Evolutionary conservation across 1,140 invertebrate genomes (phyloP).

Genomic region (Pissodes strobi): DNA sequence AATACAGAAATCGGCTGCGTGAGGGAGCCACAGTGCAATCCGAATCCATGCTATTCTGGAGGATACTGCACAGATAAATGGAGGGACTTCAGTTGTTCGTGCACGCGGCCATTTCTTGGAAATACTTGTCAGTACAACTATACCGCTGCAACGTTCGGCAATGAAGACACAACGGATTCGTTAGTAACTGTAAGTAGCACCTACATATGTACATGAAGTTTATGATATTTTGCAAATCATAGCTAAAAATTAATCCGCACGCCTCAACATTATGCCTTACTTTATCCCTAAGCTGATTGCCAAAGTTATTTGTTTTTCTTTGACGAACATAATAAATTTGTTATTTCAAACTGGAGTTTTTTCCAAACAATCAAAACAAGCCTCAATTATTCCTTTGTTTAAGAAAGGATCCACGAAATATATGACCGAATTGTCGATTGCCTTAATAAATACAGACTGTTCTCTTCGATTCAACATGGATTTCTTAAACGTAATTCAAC

Average conservation of each 20-base stretch:
- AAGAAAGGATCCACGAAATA: too few species aligned
- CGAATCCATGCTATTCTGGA: conserved; percentile 84
- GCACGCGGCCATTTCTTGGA: conserved; percentile 84
- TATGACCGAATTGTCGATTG: too few species aligned
- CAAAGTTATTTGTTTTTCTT: too few species aligned
- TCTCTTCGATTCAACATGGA: too few species aligned
- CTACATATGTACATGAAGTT: not conserved
- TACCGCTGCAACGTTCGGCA: conserved; percentile 88
- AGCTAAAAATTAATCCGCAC: not conserved
- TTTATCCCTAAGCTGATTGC: too few species aligned
- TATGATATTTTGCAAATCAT: not conserved
- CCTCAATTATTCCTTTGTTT: too few species aligned
- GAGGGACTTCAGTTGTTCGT: conserved; percentile 72
- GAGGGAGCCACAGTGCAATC: conserved; percentile 77
- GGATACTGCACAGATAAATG: conserved; percentile 89
- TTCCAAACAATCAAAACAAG: too few species aligned
- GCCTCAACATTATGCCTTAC: too few species aligned
- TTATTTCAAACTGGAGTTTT: too few species aligned
- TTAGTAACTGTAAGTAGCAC: conserved; percentile 61
- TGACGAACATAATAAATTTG: too few species aligned
- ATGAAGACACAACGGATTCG: conserved; percentile 76
- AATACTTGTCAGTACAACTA: conserved; percentile 85
- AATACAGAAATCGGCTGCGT: conserved; percentile 74
- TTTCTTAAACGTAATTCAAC: too few species aligned
- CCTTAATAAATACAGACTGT: too few species aligned